Evolutionary conservation across 2,113 vertebrate genomes (phyloP), one percentile per base, ranked within the genome.

Genomic region (Chrysemys picta): DNA sequence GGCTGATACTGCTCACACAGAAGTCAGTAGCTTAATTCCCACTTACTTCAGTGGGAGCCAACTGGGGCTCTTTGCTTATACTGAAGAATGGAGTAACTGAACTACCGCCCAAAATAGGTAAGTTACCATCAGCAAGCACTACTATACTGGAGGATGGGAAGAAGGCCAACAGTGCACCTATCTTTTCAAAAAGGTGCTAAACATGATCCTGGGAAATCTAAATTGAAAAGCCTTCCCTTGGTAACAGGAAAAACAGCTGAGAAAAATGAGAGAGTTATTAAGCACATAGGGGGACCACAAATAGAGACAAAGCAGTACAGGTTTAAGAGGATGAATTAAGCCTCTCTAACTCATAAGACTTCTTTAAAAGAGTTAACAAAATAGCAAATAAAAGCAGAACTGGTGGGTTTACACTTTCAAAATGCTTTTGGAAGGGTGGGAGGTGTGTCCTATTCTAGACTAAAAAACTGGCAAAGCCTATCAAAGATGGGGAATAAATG

Each of bases 321-420:
- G 72, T n/a, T 59, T 80, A 62, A 45, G 49, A 82, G 22, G 24
- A 65, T 84, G 62, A 84, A 90, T 49, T 11, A 82, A 87, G 25
- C 27, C 42, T 85, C 56, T 87, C 79, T 79, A 94, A 87, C 14
- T 87, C 76, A 90, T 54, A 24, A 95, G 92, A 91, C 85, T 59
- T 85, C 92, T 93, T 69, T 89, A 94, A 88, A n/a, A 94, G 84
- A 92, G 86, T 49, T 96, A 76, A 87, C n/a, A 86, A 76, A 72
- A 78, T 21, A 85, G 45, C 49, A 80, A 10, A 10, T 69, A 29
- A 65, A 65, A 69, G 65, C 35, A 69, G 47, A 29, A 65, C 49
- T 84, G 56, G 11, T 72, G 35, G 17, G 10, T 11, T 7, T 56
- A 42, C 4, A 72, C 17, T 38, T 72, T 72, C 65, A 72, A 22